A percentile compares a stretch with the other conserved stretches of the same genome.
Conservation (phyloP, 1,140 invertebrate species). For the Anadara kagoshimensis region DNA sequence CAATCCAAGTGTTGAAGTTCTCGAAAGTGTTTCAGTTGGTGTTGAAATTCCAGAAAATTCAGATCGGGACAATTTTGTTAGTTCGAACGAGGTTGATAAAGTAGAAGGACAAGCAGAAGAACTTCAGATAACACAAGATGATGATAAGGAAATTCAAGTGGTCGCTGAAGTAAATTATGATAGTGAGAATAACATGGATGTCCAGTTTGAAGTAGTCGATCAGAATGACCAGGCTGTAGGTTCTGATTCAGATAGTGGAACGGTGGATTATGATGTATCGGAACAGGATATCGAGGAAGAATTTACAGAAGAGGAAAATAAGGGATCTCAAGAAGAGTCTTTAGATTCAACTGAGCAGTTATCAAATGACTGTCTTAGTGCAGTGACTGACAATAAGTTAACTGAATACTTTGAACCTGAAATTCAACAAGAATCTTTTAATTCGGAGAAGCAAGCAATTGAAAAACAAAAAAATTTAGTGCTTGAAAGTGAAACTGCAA, state of each 20-base stretch:
- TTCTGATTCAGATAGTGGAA: constrained; percentile 3
- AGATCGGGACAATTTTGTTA: constrained; percentile 9
- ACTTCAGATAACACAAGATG: neutral
- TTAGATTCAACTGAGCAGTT: neutral
- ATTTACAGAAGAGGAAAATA: neutral
- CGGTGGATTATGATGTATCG: neutral
- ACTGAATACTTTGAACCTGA: no score
- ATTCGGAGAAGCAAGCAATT: no score
- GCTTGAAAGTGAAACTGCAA: neutral
- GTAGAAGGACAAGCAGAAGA: constrained; percentile 6
- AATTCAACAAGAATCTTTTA: no score
- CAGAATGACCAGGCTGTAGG: constrained; percentile 3
- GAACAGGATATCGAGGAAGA: neutral
- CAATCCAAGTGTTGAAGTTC: constrained; percentile 18
- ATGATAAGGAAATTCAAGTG: neutral
- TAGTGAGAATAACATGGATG: neutral
- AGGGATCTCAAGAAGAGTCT: neutral
- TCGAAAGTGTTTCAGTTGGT: no score
- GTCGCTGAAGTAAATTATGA: neutral
- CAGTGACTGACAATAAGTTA: no score
- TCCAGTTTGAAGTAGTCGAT: neutral
- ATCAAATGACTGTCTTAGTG: no score
- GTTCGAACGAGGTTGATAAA: neutral
- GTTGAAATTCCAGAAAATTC: constrained; percentile 15
- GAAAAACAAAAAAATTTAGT: no score